Evolutionary conservation across 2,797 vertebrate genomes (phyloP).

Genomic region (Sarcoramphus papa): DNA sequence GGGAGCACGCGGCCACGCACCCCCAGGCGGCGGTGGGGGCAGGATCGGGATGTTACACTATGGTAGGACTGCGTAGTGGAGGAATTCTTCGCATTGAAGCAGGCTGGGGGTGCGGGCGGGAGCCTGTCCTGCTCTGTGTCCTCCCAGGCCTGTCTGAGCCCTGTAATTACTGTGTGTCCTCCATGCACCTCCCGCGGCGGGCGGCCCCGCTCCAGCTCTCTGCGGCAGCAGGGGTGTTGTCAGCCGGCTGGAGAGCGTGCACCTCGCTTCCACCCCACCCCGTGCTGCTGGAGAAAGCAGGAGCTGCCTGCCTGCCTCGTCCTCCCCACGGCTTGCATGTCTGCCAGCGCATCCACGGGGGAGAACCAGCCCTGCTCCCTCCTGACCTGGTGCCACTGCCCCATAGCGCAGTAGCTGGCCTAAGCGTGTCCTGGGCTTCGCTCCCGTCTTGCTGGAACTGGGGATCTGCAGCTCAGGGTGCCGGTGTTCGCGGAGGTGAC

Average conservation of each 20-base stretch:
- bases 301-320: not conserved
- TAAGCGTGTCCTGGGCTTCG: not conserved
- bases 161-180: not conserved
- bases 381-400: not conserved
- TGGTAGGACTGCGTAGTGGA: not conserved
- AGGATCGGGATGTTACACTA: not conserved
- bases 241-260: not conserved
- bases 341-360: not conserved
- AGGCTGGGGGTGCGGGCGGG: not conserved
- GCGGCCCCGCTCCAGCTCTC: not conserved
- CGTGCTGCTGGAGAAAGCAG: not conserved
- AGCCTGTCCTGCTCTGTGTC: not conserved
- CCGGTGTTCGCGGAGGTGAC: accelerated
- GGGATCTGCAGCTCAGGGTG: not conserved
- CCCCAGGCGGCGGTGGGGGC: not conserved
- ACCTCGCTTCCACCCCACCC: not conserved
- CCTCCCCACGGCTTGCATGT: not conserved
- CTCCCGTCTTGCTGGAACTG: not conserved
- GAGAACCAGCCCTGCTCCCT: not conserved
- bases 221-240: not conserved
- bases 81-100: not conserved
- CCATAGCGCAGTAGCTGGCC: not conserved
- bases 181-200: not conserved
- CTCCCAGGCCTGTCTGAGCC: conserved; percentile 20
- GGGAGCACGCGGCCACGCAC: not conserved